Percentiles rank a stretch among this genome's conserved stretches.
Evolutionary conservation across 2,888 invertebrate genomes (phyloP).

Genomic region (Dryobota labecula): DNA sequence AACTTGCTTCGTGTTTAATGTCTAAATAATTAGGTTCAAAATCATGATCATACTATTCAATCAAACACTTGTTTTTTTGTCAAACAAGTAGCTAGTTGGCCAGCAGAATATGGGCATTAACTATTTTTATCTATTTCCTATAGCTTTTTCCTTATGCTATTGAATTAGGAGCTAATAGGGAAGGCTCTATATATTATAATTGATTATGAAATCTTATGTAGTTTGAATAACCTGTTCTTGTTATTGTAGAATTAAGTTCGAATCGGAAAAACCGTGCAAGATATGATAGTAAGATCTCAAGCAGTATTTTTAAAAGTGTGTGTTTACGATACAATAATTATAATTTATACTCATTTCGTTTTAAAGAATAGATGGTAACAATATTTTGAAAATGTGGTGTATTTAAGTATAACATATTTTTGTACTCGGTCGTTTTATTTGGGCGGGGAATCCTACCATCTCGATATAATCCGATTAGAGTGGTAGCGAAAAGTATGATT

Average conservation of each 20-base stretch:
- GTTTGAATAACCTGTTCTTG: conserved; percentile 35
- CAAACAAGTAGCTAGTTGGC: neutral
- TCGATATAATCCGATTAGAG: conserved; percentile 40
- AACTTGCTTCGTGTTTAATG: no score
- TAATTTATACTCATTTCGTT: conserved; percentile 43
- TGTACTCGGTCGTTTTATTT: conserved; percentile 64
- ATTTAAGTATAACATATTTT: conserved; percentile 65
- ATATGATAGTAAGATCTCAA: conserved; percentile 49
- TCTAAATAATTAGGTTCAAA: conserved; percentile 6
- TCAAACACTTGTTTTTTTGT: neutral
- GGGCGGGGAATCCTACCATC: conserved; percentile 1
- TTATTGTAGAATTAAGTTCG: conserved; percentile 14
- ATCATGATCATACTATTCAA: neutral
- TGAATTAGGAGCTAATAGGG: neutral
- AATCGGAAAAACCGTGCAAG: conserved; percentile 27
- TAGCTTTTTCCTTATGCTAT: conserved; percentile 4
- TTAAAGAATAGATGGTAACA: conserved; percentile 26
- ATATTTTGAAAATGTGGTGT: conserved; percentile 46
- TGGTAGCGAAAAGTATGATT: conserved; percentile 73
- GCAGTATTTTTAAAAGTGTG: conserved; percentile 42
- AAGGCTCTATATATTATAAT: conserved; percentile 10
- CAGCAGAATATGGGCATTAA: neutral
- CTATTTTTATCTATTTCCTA: conserved; percentile 10
- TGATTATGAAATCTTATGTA: conserved; percentile 3
- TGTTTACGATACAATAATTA: conserved; percentile 30